Evolutionary conservation across 2,888 invertebrate species (phyloP).

Genomic region (Lucinisca nassula): DNA sequence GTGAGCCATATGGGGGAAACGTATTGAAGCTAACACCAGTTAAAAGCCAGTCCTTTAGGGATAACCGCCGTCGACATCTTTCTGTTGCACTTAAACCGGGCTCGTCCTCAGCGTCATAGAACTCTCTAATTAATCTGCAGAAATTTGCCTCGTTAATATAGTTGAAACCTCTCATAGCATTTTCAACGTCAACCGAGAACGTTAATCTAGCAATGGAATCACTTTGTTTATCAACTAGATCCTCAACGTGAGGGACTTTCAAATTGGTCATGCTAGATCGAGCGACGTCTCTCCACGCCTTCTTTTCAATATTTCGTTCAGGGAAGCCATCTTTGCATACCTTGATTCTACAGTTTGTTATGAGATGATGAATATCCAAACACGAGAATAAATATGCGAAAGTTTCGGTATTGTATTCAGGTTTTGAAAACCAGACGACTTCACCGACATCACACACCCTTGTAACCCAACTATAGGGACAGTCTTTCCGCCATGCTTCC

Average conservation of each 20-base stretch:
- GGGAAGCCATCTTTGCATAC: constrained; percentile 45
- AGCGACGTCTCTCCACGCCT: constrained; percentile 49
- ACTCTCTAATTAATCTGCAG: constrained; percentile 37
- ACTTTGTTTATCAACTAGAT: constrained; percentile 55
- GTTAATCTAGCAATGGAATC: constrained; percentile 36
- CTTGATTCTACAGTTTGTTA: constrained; percentile 41
- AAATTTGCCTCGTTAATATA: constrained; percentile 28
- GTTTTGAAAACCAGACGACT: constrained; percentile 32
- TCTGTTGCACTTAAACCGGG: constrained; percentile 37
- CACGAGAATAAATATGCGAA: constrained; percentile 34
- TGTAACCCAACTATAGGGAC: not conserved
- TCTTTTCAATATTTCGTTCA: constrained; percentile 22
- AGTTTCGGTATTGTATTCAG: constrained; percentile 40
- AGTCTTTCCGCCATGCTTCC: not conserved
- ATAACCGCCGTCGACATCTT: constrained; percentile 33
- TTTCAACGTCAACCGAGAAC: constrained; percentile 31
- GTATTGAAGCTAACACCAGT: constrained; percentile 37
- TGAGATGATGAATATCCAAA: constrained; percentile 46
- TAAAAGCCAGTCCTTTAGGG: constrained; percentile 41
- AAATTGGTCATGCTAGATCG: constrained; percentile 23
- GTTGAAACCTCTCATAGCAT: not conserved
- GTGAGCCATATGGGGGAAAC: constrained; percentile 51
- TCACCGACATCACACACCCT: not conserved
- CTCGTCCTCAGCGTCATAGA: constrained; percentile 41
- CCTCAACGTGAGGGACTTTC: constrained; percentile 47